A percentile compares a stretch with the other conserved stretches of the same genome.
Evolutionary conservation across 2,797 vertebrate genomes (phyloP).

Genomic region (Limnodromus scolopaceus): DNA sequence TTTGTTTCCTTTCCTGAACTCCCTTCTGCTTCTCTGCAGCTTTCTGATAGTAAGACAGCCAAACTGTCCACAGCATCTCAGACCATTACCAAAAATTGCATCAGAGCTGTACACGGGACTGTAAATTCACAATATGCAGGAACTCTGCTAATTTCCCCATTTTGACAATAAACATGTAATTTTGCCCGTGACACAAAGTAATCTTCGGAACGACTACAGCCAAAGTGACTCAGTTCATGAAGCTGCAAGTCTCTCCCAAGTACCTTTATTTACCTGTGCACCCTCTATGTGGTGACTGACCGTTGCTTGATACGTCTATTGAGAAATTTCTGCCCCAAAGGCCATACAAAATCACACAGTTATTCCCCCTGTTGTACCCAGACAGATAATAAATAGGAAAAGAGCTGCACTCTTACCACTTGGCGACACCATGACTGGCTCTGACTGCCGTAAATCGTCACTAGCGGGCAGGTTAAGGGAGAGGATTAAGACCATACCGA

Average conservation of each 20-base stretch:
- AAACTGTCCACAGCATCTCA: not conserved
- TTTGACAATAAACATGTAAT: not conserved
- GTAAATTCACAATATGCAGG: not conserved
- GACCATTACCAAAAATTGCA: not conserved
- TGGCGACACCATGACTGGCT: constrained; percentile 87
- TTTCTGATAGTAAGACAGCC: not conserved
- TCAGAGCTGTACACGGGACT: not conserved
- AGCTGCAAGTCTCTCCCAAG: not conserved
- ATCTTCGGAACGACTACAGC: not conserved
- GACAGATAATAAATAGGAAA: not conserved
- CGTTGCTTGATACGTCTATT: accelerated
- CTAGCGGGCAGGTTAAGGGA: constrained; percentile 89
- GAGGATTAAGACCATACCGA: constrained; percentile 91
- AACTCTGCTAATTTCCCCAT: not conserved
- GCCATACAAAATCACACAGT: not conserved
- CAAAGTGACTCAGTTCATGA: not conserved
- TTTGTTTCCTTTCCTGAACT: constrained; percentile 35
- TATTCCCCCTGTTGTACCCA: not conserved
- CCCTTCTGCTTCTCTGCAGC: constrained; percentile 39
- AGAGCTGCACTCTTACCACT: constrained; percentile 84
- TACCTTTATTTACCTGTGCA: not conserved
- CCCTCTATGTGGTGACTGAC: not conserved
- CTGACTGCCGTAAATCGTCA: constrained; percentile 90
- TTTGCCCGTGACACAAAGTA: not conserved
- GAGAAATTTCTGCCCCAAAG: not conserved